Percentiles rank a stretch among this genome's conserved stretches.
phyloP scores from a whole-genome alignment of 2,797 vertebrate genomes.

The Sciurus vulgaris region DNA sequence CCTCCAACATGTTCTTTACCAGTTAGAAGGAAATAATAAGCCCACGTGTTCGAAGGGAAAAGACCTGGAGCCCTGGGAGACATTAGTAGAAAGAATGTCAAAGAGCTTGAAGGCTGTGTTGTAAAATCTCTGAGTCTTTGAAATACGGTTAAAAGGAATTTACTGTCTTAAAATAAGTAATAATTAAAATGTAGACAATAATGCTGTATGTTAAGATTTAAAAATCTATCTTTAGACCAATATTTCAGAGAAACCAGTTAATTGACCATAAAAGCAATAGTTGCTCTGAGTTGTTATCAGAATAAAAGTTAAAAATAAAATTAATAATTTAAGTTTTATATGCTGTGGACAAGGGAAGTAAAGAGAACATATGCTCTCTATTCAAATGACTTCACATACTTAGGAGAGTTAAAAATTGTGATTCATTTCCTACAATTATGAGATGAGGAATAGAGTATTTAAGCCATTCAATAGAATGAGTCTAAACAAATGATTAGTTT shows the following conservation, averaged over 20 bases:
- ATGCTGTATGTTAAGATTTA: background rate
- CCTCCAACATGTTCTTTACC: background rate
- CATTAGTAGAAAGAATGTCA: background rate
- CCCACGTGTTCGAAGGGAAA: background rate
- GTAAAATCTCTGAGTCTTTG: background rate
- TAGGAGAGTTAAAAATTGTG: constrained; percentile 41
- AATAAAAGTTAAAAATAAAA: constrained; percentile 35
- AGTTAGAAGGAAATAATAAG: background rate
- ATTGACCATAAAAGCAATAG: constrained; percentile 26
- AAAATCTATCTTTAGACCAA: constrained; percentile 27
- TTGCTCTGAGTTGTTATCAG: constrained; percentile 29
- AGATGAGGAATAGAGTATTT: constrained; percentile 66
- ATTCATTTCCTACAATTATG: constrained; percentile 68
- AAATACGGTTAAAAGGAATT: background rate
- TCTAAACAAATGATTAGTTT: constrained; percentile 76
- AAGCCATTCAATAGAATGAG: constrained; percentile 67
- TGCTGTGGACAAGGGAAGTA: background rate
- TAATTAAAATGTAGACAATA: constrained; percentile 35
- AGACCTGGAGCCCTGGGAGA: background rate
- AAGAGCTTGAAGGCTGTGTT: background rate
- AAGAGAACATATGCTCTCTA: background rate
- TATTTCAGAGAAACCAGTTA: background rate
- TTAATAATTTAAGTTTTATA: constrained; percentile 17
- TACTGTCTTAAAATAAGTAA: constrained; percentile 37
- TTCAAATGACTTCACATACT: constrained; percentile 25